These are phyloP conservation scores for Grammatotria lemairii DNA, from an alignment of 2,113 vertebrate species.

Conservation along the genomic window DNA sequence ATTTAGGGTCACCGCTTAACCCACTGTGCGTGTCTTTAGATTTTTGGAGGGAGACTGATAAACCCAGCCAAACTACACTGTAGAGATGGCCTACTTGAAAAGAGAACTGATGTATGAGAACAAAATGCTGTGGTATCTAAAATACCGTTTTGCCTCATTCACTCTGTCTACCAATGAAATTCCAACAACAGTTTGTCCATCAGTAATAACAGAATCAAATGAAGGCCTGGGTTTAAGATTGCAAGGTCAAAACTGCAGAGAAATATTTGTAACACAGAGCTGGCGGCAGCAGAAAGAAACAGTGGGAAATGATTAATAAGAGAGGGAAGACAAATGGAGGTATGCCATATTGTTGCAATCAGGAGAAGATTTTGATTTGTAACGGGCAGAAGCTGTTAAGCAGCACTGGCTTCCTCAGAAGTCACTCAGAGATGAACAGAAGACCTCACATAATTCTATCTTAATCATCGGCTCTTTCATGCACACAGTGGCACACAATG, in stretches of 20 bases:
- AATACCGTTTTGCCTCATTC: rapidly evolving
- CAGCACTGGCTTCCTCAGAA: not conserved
- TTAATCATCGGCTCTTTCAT: constrained; percentile 35
- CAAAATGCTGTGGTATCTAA: not conserved
- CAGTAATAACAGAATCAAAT: not conserved
- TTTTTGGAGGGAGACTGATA: not conserved
- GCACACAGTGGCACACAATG: constrained; percentile 36
- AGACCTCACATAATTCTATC: not conserved
- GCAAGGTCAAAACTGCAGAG: not conserved
- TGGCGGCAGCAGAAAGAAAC: not conserved
- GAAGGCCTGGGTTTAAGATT: not conserved
- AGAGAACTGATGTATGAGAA: not conserved
- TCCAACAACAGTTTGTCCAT: not conserved
- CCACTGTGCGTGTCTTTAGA: too few relatives aligned
- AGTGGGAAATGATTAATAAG: not conserved
- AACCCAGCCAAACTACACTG: not conserved
- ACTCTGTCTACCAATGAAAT: not conserved
- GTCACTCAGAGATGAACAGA: not conserved
- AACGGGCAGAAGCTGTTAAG: not conserved
- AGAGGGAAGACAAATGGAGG: not conserved
- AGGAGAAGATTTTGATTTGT: not conserved
- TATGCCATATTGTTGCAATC: not conserved
- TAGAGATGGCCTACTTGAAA: not conserved
- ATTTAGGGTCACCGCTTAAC: not conserved
- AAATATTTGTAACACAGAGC: not conserved